Evolutionary conservation across 2,797 vertebrate species (phyloP).

Genomic region (Pristis pectinata): DNA sequence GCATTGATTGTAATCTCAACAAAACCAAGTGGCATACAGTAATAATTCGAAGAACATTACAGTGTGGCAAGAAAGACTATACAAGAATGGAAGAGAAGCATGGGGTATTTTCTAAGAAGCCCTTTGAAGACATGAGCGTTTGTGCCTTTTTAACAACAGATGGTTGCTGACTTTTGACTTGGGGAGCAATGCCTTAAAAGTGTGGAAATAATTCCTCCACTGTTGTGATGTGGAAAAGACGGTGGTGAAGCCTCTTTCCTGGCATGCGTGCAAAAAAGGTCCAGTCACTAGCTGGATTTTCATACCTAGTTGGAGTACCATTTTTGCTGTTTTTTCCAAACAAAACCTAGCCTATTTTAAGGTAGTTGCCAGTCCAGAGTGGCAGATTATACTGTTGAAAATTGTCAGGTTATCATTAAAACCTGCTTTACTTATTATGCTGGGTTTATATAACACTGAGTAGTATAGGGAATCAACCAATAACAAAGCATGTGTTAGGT

Average conservation of each 20-base stretch:
- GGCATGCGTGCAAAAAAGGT: slow-evolving; percentile 47
- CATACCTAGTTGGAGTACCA: slow-evolving; percentile 43
- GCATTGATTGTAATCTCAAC: slow-evolving; percentile 36
- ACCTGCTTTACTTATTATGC: slow-evolving; percentile 28
- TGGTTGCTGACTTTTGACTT: slow-evolving; percentile 70
- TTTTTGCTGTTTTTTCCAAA: slow-evolving; percentile 51
- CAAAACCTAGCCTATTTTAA: slow-evolving; percentile 48
- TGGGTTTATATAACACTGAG: slow-evolving; percentile 35
- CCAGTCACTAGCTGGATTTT: slow-evolving; percentile 45
- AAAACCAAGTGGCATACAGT: slow-evolving; percentile 35
- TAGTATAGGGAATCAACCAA: slow-evolving; percentile 38
- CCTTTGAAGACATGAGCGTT: slow-evolving; percentile 66
- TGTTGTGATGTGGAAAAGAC: slow-evolving; percentile 57
- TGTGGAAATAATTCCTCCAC: slow-evolving; percentile 50
- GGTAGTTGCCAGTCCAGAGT: slow-evolving; percentile 65
- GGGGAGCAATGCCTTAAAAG: slow-evolving; percentile 89
- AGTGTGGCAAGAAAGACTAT: slow-evolving; percentile 36
- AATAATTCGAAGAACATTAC: slow-evolving; percentile 36
- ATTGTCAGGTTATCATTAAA: slow-evolving; percentile 42
- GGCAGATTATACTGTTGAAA: slow-evolving; percentile 60
- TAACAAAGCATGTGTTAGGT: slow-evolving; percentile 37
- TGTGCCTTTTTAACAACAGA: slow-evolving; percentile 83
- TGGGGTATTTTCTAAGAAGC: slow-evolving; percentile 47
- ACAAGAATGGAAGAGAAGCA: slow-evolving; percentile 27
- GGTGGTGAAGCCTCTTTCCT: slow-evolving; percentile 55